Base-by-base conservation (phyloP, 2,113 vertebrate genomes). In the Gnathonemus longibarbis region DNA sequence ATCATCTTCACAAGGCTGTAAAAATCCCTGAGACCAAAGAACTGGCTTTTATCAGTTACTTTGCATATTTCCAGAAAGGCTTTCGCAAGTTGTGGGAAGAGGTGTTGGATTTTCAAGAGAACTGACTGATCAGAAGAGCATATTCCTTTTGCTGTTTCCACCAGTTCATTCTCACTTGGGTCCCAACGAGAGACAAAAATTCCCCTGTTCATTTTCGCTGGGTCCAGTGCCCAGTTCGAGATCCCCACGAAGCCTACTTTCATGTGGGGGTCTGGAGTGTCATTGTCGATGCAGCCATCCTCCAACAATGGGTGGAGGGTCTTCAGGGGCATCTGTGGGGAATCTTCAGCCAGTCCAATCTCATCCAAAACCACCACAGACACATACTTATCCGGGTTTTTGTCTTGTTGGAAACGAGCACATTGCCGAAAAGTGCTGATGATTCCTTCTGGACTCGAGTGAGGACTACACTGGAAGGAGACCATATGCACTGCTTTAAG, bases 141-240 rank as follows among this genome's bases (percentile, higher is more conserved):
- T 83, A 97, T 97, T 46, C 95, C 95, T 39, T 95, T 93, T 70
- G 96, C 96, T 15, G 95, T 97, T 89, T 96, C 91, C 77, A 96
- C 94, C 39, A 96, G 94, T 90, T 97, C 96, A 13, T 94, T 90
- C 88, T 96, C 92, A 88, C 93, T 96, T 3, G 95, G 96, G 88
- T 96, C 96, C 91, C 95, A 94, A 31, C 96, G 94, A 74, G 95
- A 95, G 3, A 97, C 95, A 92, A 97, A 96, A 89, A 97, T 95
- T 24, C 96, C 96, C 70, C 96, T 91, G 92, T 97, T 97, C 96
- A 97, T 97, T 91, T 97, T 97, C 45, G 96, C 96, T 85, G 96
- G 96, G 91, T 97, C 96, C 1, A 97, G 93, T 91, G 96, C 96
- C 96, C 96, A 97, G 91, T 97, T 97, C 39, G 96, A 97, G 90